Evolutionary conservation across 2,888 invertebrate species (phyloP).

Genomic region (Pachliopta kotzebuea): DNA sequence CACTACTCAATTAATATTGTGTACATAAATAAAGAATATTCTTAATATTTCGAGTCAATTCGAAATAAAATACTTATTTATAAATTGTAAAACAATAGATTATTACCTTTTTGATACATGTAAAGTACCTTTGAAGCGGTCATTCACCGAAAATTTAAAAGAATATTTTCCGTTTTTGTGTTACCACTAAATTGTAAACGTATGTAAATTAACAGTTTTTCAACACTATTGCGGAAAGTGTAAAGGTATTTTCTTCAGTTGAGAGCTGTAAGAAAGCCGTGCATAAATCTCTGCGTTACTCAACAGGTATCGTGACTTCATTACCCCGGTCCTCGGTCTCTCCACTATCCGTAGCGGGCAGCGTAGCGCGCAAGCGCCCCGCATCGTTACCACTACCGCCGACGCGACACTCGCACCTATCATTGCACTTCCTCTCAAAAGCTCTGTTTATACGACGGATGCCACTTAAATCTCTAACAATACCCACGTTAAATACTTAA

Average conservation of each 20-base stretch:
- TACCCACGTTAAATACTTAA: background rate
- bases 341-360: conserved; percentile 58
- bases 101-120: background rate
- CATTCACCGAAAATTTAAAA: no score
- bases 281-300: conserved; percentile 30
- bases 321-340: conserved; percentile 42
- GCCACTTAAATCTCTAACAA: conserved; percentile 21
- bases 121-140: background rate
- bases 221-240: background rate
- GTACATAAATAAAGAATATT: no score
- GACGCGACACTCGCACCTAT: conserved; percentile 37
- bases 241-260: conserved; percentile 23
- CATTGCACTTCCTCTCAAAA: conserved; percentile 29
- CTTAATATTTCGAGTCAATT: no score
- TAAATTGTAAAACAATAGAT: background rate
- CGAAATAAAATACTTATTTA: background rate
- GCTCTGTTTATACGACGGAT: conserved; percentile 21
- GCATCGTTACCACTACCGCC: conserved; percentile 46
- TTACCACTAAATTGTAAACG: no score
- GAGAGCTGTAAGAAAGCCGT: conserved; percentile 26
- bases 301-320: conserved; percentile 45
- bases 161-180: no score
- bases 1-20: no score
- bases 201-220: no score
- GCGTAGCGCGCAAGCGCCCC: conserved; percentile 74